A percentile compares a stretch with the other conserved stretches of the same genome.
Conservation (phyloP, 2,888 invertebrate species). For the Byasa hedistus region DNA sequence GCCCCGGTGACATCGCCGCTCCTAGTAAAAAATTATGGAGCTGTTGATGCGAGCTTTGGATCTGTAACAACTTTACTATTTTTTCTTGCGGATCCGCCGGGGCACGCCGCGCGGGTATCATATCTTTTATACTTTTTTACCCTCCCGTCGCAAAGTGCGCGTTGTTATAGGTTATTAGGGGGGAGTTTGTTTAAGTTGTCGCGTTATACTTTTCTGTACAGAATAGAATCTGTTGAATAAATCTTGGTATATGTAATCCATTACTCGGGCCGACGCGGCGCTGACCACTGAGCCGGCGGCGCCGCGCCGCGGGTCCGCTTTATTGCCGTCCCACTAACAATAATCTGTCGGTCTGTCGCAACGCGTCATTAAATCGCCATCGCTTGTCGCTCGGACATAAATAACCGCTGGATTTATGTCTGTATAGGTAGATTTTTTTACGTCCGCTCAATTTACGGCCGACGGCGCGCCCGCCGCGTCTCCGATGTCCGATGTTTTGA, state of each 20-base stretch:
- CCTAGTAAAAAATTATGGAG: slow-evolving; percentile 2
- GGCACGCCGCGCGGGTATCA: too few relatives aligned
- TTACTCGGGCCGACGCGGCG: too few relatives aligned
- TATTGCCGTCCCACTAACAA: slow-evolving; percentile 42
- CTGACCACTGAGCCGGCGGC: too few relatives aligned
- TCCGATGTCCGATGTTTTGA: slow-evolving; percentile 2
- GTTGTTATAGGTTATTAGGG: too few relatives aligned
- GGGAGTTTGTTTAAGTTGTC: too few relatives aligned
- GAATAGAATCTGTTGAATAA: too few relatives aligned
- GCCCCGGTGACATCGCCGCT: neutral
- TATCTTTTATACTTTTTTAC: too few relatives aligned
- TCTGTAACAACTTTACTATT: neutral
- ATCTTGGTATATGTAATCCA: too few relatives aligned
- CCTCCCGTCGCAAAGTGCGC: too few relatives aligned
- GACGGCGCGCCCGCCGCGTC: neutral
- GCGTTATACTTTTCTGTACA: too few relatives aligned
- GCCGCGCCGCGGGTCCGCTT: slow-evolving; percentile 1
- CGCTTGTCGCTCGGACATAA: slow-evolving; percentile 56
- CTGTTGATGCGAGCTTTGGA: neutral
- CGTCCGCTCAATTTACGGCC: slow-evolving; percentile 41
- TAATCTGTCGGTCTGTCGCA: slow-evolving; percentile 44
- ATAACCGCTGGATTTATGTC: slow-evolving; percentile 61
- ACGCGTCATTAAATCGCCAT: slow-evolving; percentile 63
- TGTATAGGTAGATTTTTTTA: slow-evolving; percentile 56
- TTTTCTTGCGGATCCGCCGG: neutral